phyloP scores from a whole-genome alignment of 2,888 invertebrate genomes.

The Chymomyza procnemis region DNA sequence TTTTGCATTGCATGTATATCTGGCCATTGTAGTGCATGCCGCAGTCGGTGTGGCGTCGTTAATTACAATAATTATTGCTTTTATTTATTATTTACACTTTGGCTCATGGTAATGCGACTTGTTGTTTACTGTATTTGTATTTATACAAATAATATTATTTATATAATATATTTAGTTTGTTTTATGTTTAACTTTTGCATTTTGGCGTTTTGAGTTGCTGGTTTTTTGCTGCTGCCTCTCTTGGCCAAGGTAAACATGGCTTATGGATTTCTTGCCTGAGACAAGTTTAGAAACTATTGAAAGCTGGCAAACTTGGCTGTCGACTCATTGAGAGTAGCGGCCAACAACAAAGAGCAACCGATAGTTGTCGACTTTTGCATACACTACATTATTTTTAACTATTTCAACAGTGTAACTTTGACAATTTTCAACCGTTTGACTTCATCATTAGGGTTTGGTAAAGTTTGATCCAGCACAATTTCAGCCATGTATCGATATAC shows the following conservation, averaged over 20 bases:
- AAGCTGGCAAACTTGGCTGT: not conserved
- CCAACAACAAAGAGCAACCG: not conserved
- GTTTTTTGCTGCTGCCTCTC: conserved; percentile 33
- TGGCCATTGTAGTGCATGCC: not conserved
- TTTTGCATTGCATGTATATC: not conserved
- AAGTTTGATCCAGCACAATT: too few species aligned
- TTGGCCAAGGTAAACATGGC: conserved; percentile 54
- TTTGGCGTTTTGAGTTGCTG: conserved; percentile 1
- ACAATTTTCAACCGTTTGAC: too few species aligned
- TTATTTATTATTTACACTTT: not conserved
- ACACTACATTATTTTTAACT: too few species aligned
- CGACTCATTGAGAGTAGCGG: not conserved
- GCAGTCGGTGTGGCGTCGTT: not conserved
- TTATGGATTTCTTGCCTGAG: not conserved
- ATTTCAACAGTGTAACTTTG: too few species aligned
- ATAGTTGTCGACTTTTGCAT: not conserved
- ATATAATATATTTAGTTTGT: conserved; percentile 14
- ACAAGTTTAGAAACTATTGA: not conserved
- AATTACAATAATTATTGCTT: not conserved
- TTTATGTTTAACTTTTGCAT: conserved; percentile 11
- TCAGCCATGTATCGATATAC: too few species aligned
- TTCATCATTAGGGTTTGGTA: too few species aligned
- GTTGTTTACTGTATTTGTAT: not conserved
- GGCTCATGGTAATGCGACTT: not conserved
- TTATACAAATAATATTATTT: conserved; percentile 11